These are phyloP conservation scores for Phrynocephalus forsythii DNA, from an alignment of 2,797 vertebrate species.

Conservation along the genomic window DNA sequence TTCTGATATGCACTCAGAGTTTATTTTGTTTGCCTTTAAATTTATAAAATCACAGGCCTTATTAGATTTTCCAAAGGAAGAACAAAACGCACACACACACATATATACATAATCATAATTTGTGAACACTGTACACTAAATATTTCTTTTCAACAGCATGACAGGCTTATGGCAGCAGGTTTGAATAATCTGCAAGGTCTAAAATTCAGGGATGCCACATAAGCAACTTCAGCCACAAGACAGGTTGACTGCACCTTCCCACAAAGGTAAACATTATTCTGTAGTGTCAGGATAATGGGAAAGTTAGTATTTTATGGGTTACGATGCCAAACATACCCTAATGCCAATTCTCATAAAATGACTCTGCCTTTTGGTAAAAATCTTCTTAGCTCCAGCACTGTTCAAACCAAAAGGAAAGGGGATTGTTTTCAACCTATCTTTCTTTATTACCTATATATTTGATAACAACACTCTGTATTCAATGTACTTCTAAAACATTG, in stretches of 20 bases:
- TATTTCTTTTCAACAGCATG: slow-evolving; percentile 76
- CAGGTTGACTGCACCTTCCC: slow-evolving; percentile 51
- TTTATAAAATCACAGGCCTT: slow-evolving; percentile 49
- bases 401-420: slow-evolving; percentile 63
- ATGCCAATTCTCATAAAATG: slow-evolving; percentile 54
- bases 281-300: slow-evolving; percentile 40
- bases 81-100: slow-evolving; percentile 27
- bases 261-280: slow-evolving; percentile 52
- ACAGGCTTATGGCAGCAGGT: slow-evolving; percentile 66
- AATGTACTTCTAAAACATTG: slow-evolving; percentile 62
- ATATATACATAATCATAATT: slow-evolving; percentile 50
- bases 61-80: slow-evolving; percentile 55
- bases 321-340: slow-evolving; percentile 12
- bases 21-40: slow-evolving; percentile 46
- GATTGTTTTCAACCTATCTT: slow-evolving; percentile 60
- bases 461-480: slow-evolving; percentile 62
- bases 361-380: slow-evolving; percentile 56
- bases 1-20: slow-evolving; percentile 35
- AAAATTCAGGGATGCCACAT: slow-evolving; percentile 65
- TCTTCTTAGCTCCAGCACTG: slow-evolving; percentile 62
- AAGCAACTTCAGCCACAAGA: slow-evolving; percentile 67
- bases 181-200: slow-evolving; percentile 57
- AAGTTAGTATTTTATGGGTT: slow-evolving; percentile 32
- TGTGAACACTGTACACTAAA: slow-evolving; percentile 74
- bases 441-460: slow-evolving; percentile 61